Evolutionary conservation across 2,797 vertebrate genomes (phyloP), one percentile per base, ranked within the genome.

Genomic region (Diceros bicornis): DNA sequence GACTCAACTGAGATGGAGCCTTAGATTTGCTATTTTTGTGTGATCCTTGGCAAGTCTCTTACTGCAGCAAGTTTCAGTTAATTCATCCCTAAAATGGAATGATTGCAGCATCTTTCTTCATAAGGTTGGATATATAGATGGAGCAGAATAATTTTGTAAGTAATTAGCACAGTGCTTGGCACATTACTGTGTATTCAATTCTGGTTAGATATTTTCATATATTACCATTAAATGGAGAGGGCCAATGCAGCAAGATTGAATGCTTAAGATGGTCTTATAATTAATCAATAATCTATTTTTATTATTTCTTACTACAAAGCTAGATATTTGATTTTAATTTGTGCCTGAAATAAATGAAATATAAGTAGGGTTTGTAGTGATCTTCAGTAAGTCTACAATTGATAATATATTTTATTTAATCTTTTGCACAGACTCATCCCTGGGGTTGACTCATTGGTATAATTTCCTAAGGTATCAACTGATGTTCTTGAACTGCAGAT

Each of bases 281-380:
- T 85, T 62, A 44, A 55, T 59, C 7, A 69, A 25, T 50, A 66
- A n/a, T n/a, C 1, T 85, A 37, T 59, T 86, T 83, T 68, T 69
- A 74, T 77, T 71, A 27, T 69, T 69, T 89, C 27, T 71, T 34
- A 47, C 1, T 37, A 59, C 27, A 71, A 41, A 78, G 2, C 18
- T 87, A 87, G 47, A 34, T 64, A 90, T 71, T 92, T 88, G 61
- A 89, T 62, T 79, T 89, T 34, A 57, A 32, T 52, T 41, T 94
- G 32, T 69, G 21, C 7, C 5, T 57, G 7, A 94, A 52, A 77
- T 93, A 34, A 16, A 41, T 47, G 4, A 52, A 52, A 50, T 13
- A 57, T 79, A 52, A 41, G 12, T 44, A 72, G 23, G 2, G 2
- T 44, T 32, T 10, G 10, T 82, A 8, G 16, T 57, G 41, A 32